Percentiles rank a stretch among this genome's conserved stretches.
phyloP scores from a whole-genome alignment of 2,797 vertebrate species.

The Poeciliopsis infans region DNA sequence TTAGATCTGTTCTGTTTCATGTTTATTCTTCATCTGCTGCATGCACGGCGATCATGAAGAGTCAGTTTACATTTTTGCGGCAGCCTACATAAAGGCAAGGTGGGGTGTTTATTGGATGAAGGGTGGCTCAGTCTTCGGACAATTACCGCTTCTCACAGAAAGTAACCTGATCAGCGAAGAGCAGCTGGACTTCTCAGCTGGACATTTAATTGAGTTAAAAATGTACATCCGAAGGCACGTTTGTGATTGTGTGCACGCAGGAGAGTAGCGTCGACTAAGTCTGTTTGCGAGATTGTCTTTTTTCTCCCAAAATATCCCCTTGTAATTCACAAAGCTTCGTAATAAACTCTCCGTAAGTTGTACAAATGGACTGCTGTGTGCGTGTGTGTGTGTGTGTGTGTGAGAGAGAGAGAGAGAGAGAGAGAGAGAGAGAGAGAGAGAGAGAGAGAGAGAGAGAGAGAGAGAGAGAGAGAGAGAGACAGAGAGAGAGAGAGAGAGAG shows the following conservation, averaged over 20 bases:
- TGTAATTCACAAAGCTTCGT: slow-evolving; percentile 34
- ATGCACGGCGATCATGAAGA: neutral
- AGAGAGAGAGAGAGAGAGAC: neutral
- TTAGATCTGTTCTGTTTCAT: neutral
- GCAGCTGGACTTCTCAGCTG: neutral
- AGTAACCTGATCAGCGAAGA: slow-evolving; percentile 36
- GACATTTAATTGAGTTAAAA: neutral
- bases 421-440: neutral
- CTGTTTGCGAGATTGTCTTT: slow-evolving; percentile 11
- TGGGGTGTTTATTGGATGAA: slow-evolving; percentile 26
- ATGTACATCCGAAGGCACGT: neutral
- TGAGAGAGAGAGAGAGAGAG: neutral
- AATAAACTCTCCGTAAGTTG: slow-evolving; percentile 55
- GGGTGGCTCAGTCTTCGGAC: slow-evolving; percentile 23
- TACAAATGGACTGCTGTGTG: neutral
- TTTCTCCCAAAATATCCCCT: slow-evolving; percentile 34
- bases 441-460: neutral
- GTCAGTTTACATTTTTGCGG: neutral
- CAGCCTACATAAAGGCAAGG: neutral
- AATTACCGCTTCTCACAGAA: slow-evolving; percentile 41
- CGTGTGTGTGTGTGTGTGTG: neutral
- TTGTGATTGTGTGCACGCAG: neutral
- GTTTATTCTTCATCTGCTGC: neutral
- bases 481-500: neutral
- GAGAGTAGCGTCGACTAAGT: slow-evolving; percentile 49